Percentiles rank a stretch among this genome's conserved stretches.
These are phyloP conservation scores for Synergus umbraculus DNA, from an alignment of 2,888 invertebrate species.

Conservation along the genomic window DNA sequence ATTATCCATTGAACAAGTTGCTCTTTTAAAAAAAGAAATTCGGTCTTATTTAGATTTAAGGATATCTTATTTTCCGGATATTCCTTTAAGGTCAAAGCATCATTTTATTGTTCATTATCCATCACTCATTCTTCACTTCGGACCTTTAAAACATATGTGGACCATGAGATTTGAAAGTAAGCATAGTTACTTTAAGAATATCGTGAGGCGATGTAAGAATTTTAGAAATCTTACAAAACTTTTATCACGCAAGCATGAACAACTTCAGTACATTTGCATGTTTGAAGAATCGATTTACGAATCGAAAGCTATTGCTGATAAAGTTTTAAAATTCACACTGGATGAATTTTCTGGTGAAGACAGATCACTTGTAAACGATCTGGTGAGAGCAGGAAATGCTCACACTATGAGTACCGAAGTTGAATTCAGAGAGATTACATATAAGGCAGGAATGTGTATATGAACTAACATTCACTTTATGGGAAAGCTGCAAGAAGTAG, in stretches of 20 bases:
- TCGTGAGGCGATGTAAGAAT: conserved; percentile 52
- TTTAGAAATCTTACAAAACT: conserved; percentile 50
- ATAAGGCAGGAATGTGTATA: too few species aligned
- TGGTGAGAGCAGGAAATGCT: too few species aligned
- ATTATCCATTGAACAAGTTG: conserved; percentile 22
- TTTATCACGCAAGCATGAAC: conserved; percentile 42
- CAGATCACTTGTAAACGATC: background rate
- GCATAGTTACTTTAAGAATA: conserved; percentile 58
- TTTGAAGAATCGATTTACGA: too few species aligned
- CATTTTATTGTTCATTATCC: background rate
- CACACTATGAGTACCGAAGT: too few species aligned
- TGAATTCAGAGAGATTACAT: too few species aligned
- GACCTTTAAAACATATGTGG: conserved; percentile 53
- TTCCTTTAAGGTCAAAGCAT: background rate
- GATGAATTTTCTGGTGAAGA: too few species aligned
- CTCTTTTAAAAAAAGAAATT: conserved; percentile 46
- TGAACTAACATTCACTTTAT: too few species aligned
- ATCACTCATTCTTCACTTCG: conserved; percentile 46
- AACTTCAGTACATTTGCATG: conserved; percentile 13
- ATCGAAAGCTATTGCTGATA: too few species aligned
- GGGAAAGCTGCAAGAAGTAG: too few species aligned
- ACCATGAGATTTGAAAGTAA: conserved; percentile 58
- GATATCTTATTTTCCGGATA: background rate
- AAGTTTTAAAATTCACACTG: too few species aligned
- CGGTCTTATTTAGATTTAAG: background rate